phyloP scores from a whole-genome alignment of 2,888 invertebrate genomes.

The Lasioglossum calceatum region DNA sequence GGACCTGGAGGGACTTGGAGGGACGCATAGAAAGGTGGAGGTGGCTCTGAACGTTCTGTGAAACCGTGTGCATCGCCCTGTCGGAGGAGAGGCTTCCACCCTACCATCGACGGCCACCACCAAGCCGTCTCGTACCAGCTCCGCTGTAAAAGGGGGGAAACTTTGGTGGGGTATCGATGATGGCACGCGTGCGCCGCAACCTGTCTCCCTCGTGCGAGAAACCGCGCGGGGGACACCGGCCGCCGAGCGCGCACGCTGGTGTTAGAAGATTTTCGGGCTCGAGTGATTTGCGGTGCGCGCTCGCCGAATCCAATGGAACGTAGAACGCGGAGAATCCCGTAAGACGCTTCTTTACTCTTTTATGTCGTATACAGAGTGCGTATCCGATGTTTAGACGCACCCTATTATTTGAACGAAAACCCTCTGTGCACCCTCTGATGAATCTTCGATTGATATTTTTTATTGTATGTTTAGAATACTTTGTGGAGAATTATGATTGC shows the following conservation, averaged over 20 bases:
- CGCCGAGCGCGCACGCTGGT: conserved; percentile 26
- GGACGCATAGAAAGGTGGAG: conserved; percentile 66
- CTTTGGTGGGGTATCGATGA: conserved; percentile 62
- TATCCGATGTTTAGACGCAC: too few species aligned
- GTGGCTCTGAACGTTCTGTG: conserved; percentile 63
- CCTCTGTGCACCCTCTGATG: too few species aligned
- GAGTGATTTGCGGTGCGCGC: conserved; percentile 61
- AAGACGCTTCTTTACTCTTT: not conserved
- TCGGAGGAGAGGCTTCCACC: conserved; percentile 69
- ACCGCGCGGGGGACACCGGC: conserved; percentile 44
- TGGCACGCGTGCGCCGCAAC: conserved; percentile 68
- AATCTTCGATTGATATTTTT: too few species aligned
- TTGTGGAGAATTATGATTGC: too few species aligned
- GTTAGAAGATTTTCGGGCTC: conserved; percentile 63
- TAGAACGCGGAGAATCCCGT: not conserved
- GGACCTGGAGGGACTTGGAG: conserved; percentile 65
- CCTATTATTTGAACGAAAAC: too few species aligned
- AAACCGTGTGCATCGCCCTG: conserved; percentile 62
- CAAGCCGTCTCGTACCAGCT: conserved; percentile 61
- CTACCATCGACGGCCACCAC: conserved; percentile 67
- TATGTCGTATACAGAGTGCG: too few species aligned
- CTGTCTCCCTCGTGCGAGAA: conserved; percentile 60
- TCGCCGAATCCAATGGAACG: not conserved
- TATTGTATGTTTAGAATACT: too few species aligned
- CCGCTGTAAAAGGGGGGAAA: conserved; percentile 38